Base-by-base conservation (phyloP, 2,797 vertebrate species). In the Pygocentrus nattereri region DNA sequence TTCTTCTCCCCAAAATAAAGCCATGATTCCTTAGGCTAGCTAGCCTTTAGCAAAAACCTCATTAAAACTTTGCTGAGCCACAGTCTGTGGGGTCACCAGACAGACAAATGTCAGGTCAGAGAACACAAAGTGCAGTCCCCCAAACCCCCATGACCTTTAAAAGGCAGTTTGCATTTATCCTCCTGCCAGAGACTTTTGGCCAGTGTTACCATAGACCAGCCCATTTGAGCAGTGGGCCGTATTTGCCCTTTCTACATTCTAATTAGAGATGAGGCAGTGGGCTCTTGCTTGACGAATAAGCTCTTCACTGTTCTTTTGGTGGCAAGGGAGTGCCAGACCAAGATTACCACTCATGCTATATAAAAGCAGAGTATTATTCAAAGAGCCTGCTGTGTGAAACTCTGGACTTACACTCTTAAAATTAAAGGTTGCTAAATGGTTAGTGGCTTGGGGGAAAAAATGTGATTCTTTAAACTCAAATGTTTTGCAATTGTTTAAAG, bases 11-110 rank as follows among this genome's bases (percentile, higher is more conserved):
- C 67, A 44, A 62, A 69, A 49, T 7, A 25, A 25, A 61, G 44
- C 44, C 52, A 74, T 76, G 67, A 75, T 67, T 80, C 58, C 69
- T 15, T 27, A 44, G 62, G 69, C 21, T 49, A 70, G 54, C 70
- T 84, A 70, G 85, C 80, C 85, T 74, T 44, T 78, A 83, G 83
- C 84, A 62, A 83, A 82, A 88, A 80, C 30, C 86, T 88, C 75
- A 89, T 89, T 90, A 90, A 88, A 84, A 83, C 85, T 64, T 23
- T 50, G 79, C 78, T 74, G 23, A 72, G 86, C 80, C 85, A 82
- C 81, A 81, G 85, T 86, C 85, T 79, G 49, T 59, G 78, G 71
- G 78, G 86, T 68, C 77, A 74, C 75, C 38, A 84, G 81, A 72
- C 74, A 75, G 30, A 80, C 74, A 86, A 68, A 87, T 83, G 82